phyloP scores from a whole-genome alignment of 2,113 vertebrate genomes.

The Arizona elegans region DNA sequence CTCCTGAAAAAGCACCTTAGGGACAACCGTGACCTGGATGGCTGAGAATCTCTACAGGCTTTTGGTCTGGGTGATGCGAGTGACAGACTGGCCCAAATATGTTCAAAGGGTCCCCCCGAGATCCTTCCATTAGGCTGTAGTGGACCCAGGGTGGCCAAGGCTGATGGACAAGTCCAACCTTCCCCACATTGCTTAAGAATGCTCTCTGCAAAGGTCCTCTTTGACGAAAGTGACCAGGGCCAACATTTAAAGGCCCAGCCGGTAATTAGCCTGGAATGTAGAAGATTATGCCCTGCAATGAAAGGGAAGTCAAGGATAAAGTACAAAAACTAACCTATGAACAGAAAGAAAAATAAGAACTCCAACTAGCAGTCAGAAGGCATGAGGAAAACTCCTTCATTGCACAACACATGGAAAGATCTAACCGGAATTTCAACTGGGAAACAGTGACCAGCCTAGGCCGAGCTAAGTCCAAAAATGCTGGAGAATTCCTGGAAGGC shows the following conservation, averaged over 20 bases:
- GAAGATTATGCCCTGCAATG: not conserved
- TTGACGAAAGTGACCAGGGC: accelerated
- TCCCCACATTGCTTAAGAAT: not conserved
- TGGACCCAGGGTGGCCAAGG: not conserved
- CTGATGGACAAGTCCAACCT: not conserved
- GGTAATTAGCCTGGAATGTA: not conserved
- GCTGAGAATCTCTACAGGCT: too few species aligned
- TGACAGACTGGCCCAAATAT: not conserved
- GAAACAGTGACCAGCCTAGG: too few species aligned
- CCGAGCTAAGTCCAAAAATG: too few species aligned
- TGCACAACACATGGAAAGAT: too few species aligned
- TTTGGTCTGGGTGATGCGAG: not conserved
- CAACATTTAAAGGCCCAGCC: not conserved
- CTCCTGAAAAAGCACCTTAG: too few species aligned
- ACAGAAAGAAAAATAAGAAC: not conserved
- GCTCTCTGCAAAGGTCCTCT: not conserved
- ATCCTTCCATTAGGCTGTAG: not conserved
- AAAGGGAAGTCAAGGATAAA: not conserved
- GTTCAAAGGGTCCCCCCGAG: not conserved
- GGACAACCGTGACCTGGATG: too few species aligned
- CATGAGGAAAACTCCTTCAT: too few species aligned
- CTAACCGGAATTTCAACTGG: too few species aligned
- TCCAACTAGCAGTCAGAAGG: too few species aligned
- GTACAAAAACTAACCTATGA: not conserved
- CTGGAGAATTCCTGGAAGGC: too few species aligned